Percentiles rank a stretch among this genome's conserved stretches.
Conservation (phyloP, 2,113 vertebrate species). For the Cephalopterus ornatus region DNA sequence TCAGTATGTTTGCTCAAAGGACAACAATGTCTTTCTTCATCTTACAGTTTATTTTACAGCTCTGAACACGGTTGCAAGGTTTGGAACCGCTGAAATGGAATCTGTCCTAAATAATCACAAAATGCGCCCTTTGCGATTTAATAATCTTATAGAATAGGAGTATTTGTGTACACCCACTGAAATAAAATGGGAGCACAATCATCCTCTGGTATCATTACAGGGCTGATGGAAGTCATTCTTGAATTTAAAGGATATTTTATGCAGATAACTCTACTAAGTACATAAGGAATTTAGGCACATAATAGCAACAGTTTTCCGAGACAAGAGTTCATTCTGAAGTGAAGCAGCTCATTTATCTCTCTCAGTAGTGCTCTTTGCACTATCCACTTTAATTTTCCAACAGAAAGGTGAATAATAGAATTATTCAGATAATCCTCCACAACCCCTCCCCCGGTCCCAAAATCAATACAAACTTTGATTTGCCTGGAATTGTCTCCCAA, state of each 20-base stretch:
- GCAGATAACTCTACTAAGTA: conserved; percentile 24
- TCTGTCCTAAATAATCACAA: background rate
- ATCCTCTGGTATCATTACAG: conserved; percentile 4
- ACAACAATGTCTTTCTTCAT: conserved; percentile 5
- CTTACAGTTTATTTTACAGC: conserved; percentile 28
- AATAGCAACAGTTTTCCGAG: conserved; percentile 37
- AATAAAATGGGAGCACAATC: conserved; percentile 38
- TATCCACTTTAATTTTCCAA: conserved; percentile 65
- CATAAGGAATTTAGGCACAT: conserved; percentile 32
- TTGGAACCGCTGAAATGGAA: background rate
- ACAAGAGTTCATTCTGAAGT: conserved; percentile 19
- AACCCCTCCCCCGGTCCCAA: background rate
- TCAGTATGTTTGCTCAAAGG: background rate
- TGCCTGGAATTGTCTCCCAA: conserved; percentile 41
- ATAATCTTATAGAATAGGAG: background rate
- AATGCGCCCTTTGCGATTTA: background rate
- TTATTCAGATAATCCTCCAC: conserved; percentile 52
- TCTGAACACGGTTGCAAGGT: background rate
- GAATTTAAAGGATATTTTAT: conserved; percentile 46
- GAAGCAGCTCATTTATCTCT: conserved; percentile 55
- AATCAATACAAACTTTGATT: conserved; percentile 71
- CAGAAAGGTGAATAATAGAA: conserved; percentile 62
- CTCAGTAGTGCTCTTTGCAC: conserved; percentile 44
- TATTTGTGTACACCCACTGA: conserved; percentile 29
- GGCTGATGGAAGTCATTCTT: conserved; percentile 17